These are phyloP conservation scores for Okapia johnstoni DNA, from an alignment of 2,113 vertebrate genomes.

Conservation along the genomic window DNA sequence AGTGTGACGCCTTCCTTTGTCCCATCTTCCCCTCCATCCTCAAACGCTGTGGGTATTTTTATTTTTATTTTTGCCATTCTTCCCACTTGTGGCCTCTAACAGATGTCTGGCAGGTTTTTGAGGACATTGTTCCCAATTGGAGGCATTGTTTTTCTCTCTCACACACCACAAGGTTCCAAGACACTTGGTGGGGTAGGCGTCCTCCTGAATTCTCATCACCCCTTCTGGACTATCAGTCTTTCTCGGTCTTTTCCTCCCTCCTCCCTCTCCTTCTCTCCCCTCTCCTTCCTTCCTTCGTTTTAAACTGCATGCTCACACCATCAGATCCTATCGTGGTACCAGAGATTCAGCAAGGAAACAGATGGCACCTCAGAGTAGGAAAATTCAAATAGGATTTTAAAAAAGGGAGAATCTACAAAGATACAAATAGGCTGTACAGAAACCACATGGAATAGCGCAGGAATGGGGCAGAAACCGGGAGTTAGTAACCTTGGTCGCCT, in stretches of 20 bases:
- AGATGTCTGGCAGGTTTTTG: not conserved
- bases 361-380: conserved; percentile 13
- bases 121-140: not conserved
- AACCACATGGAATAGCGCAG: not conserved
- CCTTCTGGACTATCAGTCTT: not conserved
- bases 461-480: not conserved
- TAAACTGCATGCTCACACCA: not conserved
- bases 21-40: not conserved
- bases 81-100: not conserved
- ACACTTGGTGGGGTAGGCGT: not conserved
- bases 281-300: not conserved
- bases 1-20: not conserved
- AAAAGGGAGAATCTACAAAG: conserved; percentile 39
- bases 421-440: not conserved
- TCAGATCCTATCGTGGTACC: conserved; percentile 7
- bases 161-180: not conserved
- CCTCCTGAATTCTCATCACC: not conserved
- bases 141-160: not conserved
- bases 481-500: not conserved
- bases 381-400: conserved; percentile 2
- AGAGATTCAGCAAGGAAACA: conserved; percentile 14
- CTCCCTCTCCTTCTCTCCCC: not conserved
- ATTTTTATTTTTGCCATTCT: not conserved
- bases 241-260: not conserved
- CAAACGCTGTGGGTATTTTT: not conserved